These are phyloP conservation scores for Ceratosolen fusciceps DNA, from an alignment of 1,140 invertebrate species.

Conservation along the genomic window DNA sequence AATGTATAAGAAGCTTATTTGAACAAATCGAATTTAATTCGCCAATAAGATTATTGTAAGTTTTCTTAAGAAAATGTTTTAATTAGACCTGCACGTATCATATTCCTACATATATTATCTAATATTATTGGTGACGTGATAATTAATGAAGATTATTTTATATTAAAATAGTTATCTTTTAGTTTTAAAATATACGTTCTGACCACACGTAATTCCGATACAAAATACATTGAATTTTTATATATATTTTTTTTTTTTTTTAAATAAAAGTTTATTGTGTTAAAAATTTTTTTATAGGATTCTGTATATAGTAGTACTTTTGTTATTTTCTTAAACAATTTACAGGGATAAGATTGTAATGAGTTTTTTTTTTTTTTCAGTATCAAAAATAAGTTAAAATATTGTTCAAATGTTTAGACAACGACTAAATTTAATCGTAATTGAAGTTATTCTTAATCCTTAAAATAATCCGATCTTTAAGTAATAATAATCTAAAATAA, in stretches of 20 bases:
- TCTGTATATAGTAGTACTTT: background rate
- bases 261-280: background rate
- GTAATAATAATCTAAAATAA: no score
- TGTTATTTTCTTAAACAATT: background rate
- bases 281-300: background rate
- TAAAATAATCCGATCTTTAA: no score
- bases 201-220: background rate
- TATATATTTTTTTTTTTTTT: background rate
- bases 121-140: no score
- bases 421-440: slow-evolving; percentile 13
- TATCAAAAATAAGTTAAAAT: background rate
- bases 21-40: no score
- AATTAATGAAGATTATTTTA: no score
- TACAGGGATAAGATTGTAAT: background rate
- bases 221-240: background rate
- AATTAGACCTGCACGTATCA: no score
- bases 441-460: background rate
- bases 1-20: no score
- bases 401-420: background rate
- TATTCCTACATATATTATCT: no score
- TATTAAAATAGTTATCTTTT: no score
- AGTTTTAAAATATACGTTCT: no score
- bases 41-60: no score
- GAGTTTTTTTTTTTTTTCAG: background rate
- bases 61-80: no score